Base-by-base conservation (phyloP, 2,888 invertebrate genomes). In the Ectobius pallidus region DNA sequence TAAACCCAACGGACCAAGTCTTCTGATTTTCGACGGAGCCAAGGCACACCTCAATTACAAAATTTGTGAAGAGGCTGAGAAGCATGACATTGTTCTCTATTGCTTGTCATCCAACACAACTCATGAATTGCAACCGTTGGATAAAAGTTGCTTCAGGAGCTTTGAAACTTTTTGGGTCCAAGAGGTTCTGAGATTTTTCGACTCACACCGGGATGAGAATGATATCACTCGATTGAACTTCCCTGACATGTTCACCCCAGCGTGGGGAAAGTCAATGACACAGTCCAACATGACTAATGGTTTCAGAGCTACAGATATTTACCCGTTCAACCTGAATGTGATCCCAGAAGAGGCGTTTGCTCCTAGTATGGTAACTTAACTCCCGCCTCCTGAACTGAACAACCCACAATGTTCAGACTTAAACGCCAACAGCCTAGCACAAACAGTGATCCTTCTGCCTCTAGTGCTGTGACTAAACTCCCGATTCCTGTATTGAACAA, bases 21-120 rank as follows among this genome's bases (percentile, higher is more conserved):
- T 78, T 18, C 65, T 78, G 46, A 69, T 63, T 78, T 78, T 77
- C 75, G n/a, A 77, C 75, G 76, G 76, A 30, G 76, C 77, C 34
- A 61, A 70, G 25, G 74, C 70, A 22, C 78, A 78, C 61, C 68
- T 78, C 42, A 75, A 78, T 74, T 74, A 71, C 49, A 61, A 69
- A 42, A 78, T 77, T 61, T 75, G 74, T 4, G 74, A 77, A 18
- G 73, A 61, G 58, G 78, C 77, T 67, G 76, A 76, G 25, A 46
- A 32, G 46, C 44, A 65, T 69, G 71, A 73, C 34, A 77, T 77
- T 67, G 62, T 30, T n/a, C 71, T 77, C n/a, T 77, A 71, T 61
- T 78, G 77, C 69, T 69, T 78, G 39, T 75, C 76, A 70, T 69
- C 62, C 46, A 76, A 76, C 62, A 76, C 75, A 18, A 76, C 76